These are phyloP conservation scores for Lepus timidus DNA, from an alignment of 2,113 vertebrate genomes.

Conservation along the genomic window DNA sequence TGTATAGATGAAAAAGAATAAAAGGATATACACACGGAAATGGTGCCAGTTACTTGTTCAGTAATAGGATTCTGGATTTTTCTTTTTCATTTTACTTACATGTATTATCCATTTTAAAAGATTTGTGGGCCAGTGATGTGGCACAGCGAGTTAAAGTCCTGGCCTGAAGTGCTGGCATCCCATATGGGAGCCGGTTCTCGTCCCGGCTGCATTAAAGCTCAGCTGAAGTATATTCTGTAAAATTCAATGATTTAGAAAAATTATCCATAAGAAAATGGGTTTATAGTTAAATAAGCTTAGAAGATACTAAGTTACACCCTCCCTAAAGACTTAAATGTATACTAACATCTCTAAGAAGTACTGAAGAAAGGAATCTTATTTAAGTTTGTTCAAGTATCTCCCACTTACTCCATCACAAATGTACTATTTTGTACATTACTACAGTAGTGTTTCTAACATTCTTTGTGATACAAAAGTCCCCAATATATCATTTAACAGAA, in stretches of 20 bases:
- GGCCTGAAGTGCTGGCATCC: too few relatives aligned
- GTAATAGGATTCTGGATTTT: background rate
- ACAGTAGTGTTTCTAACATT: background rate
- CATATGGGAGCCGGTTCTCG: too few relatives aligned
- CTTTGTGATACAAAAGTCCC: background rate
- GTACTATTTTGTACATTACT: background rate
- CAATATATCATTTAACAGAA: background rate
- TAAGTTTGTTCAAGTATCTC: background rate
- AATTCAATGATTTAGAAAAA: background rate
- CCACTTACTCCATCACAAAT: background rate
- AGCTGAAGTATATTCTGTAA: background rate
- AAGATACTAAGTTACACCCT: background rate
- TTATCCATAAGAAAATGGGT: background rate
- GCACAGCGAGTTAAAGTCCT: too few relatives aligned
- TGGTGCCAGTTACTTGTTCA: background rate
- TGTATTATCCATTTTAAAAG: conserved; percentile 27
- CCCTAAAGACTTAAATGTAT: background rate
- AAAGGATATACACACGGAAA: background rate
- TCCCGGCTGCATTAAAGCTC: background rate
- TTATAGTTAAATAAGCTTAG: background rate
- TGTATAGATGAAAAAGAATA: background rate
- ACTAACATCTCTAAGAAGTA: background rate
- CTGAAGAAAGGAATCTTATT: background rate
- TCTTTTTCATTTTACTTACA: conserved; percentile 52
- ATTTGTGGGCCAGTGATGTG: background rate